These are phyloP conservation scores for Drosophila rellima DNA, from an alignment of 2,888 invertebrate species.

Conservation along the genomic window DNA sequence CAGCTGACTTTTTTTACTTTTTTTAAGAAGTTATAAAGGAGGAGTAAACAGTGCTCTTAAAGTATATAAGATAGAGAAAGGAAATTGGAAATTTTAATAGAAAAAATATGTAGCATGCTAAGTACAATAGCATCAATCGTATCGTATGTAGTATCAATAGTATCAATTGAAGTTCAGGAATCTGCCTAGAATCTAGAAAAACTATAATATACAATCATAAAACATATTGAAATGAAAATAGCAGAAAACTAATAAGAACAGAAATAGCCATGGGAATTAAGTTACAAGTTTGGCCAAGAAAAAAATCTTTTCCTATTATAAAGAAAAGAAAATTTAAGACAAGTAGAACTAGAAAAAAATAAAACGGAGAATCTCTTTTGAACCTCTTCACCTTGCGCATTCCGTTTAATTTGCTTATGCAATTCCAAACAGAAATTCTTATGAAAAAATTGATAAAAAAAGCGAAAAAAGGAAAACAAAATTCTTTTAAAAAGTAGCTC, in stretches of 20 bases:
- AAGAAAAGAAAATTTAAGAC: not conserved
- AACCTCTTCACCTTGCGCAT: not conserved
- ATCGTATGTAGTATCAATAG: no score
- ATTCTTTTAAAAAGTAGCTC: conserved; percentile 35
- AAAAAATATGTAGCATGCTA: no score
- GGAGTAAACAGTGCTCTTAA: not conserved
- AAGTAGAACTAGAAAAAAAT: not conserved
- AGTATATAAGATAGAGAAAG: conserved; percentile 3
- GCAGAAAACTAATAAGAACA: not conserved
- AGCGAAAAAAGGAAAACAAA: conserved; percentile 9
- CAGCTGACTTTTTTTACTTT: conserved; percentile 19
- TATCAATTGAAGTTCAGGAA: no score
- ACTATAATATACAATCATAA: not conserved
- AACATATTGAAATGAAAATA: not conserved
- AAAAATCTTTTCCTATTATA: not conserved
- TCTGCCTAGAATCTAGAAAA: no score
- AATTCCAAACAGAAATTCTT: conserved; percentile 13
- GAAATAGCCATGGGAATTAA: not conserved
- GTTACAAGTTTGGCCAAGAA: not conserved
- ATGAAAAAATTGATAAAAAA: conserved; percentile 2
- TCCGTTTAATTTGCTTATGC: conserved; percentile 31
- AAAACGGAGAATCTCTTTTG: not conserved
- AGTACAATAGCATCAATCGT: no score
- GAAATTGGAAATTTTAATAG: not conserved
- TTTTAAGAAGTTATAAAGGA: not conserved